Evolutionary conservation across 2,888 invertebrate species (phyloP).

Genomic region (Proisotoma minuta): DNA sequence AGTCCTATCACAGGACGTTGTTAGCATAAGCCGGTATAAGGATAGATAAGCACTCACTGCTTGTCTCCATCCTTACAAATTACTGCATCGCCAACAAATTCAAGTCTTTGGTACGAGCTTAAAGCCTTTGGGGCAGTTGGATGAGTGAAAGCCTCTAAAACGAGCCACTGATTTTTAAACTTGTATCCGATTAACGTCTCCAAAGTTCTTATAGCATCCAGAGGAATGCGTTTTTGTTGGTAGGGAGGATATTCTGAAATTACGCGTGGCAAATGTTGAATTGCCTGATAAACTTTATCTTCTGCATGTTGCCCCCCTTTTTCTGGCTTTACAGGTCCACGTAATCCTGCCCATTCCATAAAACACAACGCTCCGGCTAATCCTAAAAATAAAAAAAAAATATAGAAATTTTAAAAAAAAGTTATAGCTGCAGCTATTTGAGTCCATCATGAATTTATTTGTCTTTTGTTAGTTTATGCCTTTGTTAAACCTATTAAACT

Average conservation of each 20-base stretch:
- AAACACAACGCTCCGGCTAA: slow-evolving; percentile 56
- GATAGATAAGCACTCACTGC: too few relatives aligned
- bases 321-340: too few relatives aligned
- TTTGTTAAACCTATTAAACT: too few relatives aligned
- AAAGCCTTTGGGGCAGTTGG: slow-evolving; percentile 78
- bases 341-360: slow-evolving; percentile 62
- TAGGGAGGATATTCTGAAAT: neutral
- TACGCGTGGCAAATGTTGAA: neutral
- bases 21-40: too few relatives aligned
- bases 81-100: slow-evolving; percentile 88
- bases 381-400: too few relatives aligned
- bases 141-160: slow-evolving; percentile 77
- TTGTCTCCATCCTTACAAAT: slow-evolving; percentile 59
- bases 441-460: too few relatives aligned
- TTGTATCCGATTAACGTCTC: slow-evolving; percentile 8
- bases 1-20: neutral
- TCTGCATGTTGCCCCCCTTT: too few relatives aligned
- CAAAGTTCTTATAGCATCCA: slow-evolving; percentile 60
- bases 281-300: neutral
- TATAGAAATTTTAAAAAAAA: too few relatives aligned
- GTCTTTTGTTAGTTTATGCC: too few relatives aligned
- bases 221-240: slow-evolving; percentile 49
- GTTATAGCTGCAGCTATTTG: too few relatives aligned
- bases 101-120: slow-evolving; percentile 79
- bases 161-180: slow-evolving; percentile 40